Evolutionary conservation across 2,113 vertebrate species (phyloP), one percentile per base, ranked within the genome.

Genomic region (Neopipo cinnamomea): DNA sequence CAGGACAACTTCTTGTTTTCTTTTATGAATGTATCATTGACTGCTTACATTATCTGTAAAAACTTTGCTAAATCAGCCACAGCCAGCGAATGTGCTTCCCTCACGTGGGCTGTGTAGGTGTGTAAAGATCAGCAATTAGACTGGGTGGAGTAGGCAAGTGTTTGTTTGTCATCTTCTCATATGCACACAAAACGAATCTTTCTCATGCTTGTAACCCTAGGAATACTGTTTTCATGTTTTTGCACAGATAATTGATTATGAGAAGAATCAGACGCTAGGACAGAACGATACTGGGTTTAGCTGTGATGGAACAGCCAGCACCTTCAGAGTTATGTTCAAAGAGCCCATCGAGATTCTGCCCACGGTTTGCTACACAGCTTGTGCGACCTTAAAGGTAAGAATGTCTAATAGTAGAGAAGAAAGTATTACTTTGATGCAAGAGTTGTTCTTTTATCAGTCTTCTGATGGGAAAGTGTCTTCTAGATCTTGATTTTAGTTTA

Each of bases 291-390:
- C 99, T 2, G 99, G 99, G 13, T 99, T 99, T 81, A 99, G 99
- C 89, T 99, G 99, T 67, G 99, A 99, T 19, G 99, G 99, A 75
- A 99, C 99, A 6, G 98, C 99, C 12, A 99, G 95, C 91, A 99
- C 99, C 0, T 99, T 99, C 98, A 97, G 99, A 96, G 99, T 99
- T 53, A 99, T 99, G 99, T 99, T 99, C 97, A 99, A 99, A 91
- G 99, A 99, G 59, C 99, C 99, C 4, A 98, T 99, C 87, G 99
- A 99, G 95, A 99, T 99, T 79, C 93, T 99, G 62, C 99, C 99
- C 92, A 99, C 98, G 0, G 98, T 99, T 92, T 99, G 98, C 97
- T 99, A 99, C 98, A 99, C 99, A 27, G 99, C 99, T 13, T 99
- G 99, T 39, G 99, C 99, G 28, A 99, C 99, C 0, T 93, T 99